Conservation (phyloP, 2,888 invertebrate genomes). For the Dryadula phaetusa region DNA sequence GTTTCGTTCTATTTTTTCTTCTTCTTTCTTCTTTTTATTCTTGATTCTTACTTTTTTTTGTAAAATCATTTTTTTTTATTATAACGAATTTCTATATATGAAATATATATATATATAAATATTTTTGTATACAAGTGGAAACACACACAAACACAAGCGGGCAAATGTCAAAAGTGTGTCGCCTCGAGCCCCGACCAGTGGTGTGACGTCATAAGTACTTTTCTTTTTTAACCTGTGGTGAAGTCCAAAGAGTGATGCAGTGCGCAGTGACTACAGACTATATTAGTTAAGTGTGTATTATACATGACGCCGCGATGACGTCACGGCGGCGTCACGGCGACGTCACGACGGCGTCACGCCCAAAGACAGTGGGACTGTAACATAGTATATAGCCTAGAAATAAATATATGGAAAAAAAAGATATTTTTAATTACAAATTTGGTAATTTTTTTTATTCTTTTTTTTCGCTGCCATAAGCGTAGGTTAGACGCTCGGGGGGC, state of each 20-base stretch:
- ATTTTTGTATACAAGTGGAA: background rate
- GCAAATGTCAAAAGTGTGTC: background rate
- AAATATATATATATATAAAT: background rate
- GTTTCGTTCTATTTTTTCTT: background rate
- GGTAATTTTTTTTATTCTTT: slow-evolving; percentile 48
- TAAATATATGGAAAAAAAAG: slow-evolving; percentile 69
- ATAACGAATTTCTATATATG: no score
- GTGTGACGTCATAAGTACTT: slow-evolving; percentile 23
- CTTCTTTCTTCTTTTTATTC: background rate
- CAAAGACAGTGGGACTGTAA: slow-evolving; percentile 62
- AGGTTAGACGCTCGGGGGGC: slow-evolving; percentile 61
- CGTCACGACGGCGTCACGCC: slow-evolving; percentile 37
- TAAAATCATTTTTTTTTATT: background rate
- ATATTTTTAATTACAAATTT: slow-evolving; percentile 75
- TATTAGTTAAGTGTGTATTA: slow-evolving; percentile 61
- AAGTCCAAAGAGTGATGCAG: slow-evolving; percentile 51
- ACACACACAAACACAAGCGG: slow-evolving; percentile 7
- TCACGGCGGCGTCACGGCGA: background rate
- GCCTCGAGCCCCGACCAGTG: slow-evolving; percentile 27
- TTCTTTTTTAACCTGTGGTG: slow-evolving; percentile 33
- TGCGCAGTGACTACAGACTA: slow-evolving; percentile 64
- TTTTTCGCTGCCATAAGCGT: slow-evolving; percentile 76
- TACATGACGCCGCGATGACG: slow-evolving; percentile 25
- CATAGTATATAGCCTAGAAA: slow-evolving; percentile 63
- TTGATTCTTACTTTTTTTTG: background rate